Evolutionary conservation across 2,113 vertebrate species (phyloP).

Genomic region (Heteronetta atricapilla): DNA sequence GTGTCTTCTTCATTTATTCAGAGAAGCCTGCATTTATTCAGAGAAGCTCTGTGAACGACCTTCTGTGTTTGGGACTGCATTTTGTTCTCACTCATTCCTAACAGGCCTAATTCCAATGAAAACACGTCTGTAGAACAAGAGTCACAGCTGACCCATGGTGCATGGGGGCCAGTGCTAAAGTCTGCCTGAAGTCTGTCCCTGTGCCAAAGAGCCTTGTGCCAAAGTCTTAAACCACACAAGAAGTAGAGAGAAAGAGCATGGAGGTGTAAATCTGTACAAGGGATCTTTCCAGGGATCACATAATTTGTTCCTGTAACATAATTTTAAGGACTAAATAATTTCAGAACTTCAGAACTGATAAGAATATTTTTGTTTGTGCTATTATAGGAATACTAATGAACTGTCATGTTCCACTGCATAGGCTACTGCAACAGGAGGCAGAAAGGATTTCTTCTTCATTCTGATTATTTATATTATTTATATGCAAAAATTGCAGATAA

Average conservation of each 20-base stretch:
- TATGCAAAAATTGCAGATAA: background rate
- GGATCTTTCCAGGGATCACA: background rate
- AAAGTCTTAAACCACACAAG: background rate
- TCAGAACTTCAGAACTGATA: background rate
- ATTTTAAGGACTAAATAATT: background rate
- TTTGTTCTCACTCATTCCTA: background rate
- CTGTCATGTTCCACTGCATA: background rate
- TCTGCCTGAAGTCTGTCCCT: background rate
- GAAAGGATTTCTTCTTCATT: background rate
- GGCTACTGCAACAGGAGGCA: background rate
- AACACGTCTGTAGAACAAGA: background rate
- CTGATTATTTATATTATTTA: background rate
- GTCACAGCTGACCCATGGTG: background rate
- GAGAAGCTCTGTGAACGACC: background rate
- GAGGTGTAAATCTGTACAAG: background rate
- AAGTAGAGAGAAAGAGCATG: background rate
- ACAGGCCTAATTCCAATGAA: background rate
- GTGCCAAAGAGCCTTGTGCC: background rate
- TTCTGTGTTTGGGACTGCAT: background rate
- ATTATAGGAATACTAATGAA: background rate
- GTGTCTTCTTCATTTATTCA: background rate
- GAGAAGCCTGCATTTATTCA: background rate
- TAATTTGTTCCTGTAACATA: background rate
- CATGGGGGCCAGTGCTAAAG: background rate
- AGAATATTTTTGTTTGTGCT: background rate